These are phyloP conservation scores for Anhinga rufa DNA, from an alignment of 2,113 vertebrate genomes.

Conservation along the genomic window DNA sequence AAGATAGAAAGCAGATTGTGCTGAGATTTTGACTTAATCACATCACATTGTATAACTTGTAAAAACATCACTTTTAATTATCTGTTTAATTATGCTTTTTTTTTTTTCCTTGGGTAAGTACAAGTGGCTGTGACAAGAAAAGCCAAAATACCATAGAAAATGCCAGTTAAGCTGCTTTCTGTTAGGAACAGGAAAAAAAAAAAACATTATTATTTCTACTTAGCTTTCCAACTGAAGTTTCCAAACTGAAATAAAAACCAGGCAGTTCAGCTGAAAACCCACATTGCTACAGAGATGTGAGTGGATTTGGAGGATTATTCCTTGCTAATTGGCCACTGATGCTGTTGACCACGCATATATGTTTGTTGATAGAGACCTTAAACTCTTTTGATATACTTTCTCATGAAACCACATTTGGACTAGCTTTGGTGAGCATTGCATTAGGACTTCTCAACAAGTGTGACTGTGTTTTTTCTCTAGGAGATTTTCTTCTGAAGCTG, in stretches of 20 bases:
- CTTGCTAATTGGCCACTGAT: neutral
- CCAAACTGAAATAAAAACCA: neutral
- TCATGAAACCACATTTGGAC: neutral
- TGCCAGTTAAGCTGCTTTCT: neutral
- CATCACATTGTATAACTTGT: neutral
- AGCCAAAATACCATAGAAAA: neutral
- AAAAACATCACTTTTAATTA: neutral
- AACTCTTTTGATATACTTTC: neutral
- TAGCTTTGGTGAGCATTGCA: neutral
- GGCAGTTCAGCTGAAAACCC: neutral
- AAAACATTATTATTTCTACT: neutral
- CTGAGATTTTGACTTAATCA: neutral
- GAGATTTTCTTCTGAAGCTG: neutral
- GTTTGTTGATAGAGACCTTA: neutral
- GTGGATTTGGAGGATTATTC: neutral
- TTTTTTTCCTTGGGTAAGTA: accelerated
- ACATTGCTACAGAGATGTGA: neutral
- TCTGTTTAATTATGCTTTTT: neutral
- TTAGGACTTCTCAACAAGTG: neutral
- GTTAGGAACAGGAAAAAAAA: neutral
- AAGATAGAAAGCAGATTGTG: neutral
- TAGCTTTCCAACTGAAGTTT: neutral
- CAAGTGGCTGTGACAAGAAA: neutral
- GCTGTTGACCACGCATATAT: neutral
- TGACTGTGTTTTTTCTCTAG: neutral